phyloP scores from a whole-genome alignment of 2,888 invertebrate genomes.

The Amblyjoppa proteus region DNA sequence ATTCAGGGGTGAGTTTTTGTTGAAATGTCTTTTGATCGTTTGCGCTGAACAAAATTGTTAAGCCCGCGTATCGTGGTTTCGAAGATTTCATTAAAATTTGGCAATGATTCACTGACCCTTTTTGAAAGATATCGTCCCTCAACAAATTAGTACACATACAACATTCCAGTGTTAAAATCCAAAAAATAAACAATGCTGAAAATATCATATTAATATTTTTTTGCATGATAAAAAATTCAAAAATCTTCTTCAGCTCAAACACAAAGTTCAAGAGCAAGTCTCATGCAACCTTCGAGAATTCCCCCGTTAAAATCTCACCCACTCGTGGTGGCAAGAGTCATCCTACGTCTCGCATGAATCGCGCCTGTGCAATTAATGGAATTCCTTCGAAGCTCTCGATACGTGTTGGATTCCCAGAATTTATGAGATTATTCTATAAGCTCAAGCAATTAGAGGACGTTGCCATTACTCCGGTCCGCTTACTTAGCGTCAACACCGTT shows the following conservation, averaged over 20 bases:
- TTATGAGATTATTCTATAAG: constrained; percentile 52
- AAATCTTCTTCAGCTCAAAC: neutral
- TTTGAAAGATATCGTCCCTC: no score
- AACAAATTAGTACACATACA: no score
- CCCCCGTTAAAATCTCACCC: neutral
- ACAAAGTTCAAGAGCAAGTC: neutral
- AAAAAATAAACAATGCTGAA: neutral
- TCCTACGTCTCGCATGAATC: constrained; percentile 14
- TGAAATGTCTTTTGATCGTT: neutral
- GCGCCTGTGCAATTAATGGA: constrained; percentile 31
- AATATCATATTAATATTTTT: neutral
- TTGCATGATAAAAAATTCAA: neutral
- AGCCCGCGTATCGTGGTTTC: no score
- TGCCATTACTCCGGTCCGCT: constrained; percentile 40
- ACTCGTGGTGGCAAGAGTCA: neutral
- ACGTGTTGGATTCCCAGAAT: constrained; percentile 1
- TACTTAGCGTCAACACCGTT: constrained; percentile 27
- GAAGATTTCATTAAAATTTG: no score
- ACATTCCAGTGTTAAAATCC: neutral
- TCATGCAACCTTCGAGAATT: neutral
- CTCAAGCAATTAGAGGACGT: constrained; percentile 35
- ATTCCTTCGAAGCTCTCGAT: constrained; percentile 16
- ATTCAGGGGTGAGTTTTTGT: constrained; percentile 78
- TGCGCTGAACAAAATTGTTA: neutral
- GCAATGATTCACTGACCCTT: no score